A percentile compares a stretch with the other conserved stretches of the same genome.
Evolutionary conservation across 2,888 invertebrate species (phyloP).

Genomic region (Drosophila rubida): DNA sequence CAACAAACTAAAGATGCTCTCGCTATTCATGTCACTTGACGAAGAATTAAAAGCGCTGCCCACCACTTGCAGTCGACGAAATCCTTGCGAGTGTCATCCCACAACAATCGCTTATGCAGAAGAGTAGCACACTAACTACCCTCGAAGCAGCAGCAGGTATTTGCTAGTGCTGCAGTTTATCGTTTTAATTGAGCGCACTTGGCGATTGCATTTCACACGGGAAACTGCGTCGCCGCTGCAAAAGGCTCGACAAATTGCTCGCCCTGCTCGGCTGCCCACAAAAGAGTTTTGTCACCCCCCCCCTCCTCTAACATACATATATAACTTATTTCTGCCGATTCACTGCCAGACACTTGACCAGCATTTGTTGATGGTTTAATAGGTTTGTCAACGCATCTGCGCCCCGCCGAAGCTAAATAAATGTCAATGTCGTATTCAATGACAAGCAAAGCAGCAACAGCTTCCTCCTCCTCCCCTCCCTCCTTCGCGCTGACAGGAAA

Average conservation of each 20-base stretch:
- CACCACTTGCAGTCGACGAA: no score
- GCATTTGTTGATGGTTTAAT: slow-evolving; percentile 45
- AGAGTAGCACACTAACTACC: no score
- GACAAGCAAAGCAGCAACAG: slow-evolving; percentile 19
- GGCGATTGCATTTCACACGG: slow-evolving; percentile 38
- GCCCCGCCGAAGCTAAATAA: slow-evolving; percentile 29
- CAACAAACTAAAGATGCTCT: slow-evolving; percentile 34
- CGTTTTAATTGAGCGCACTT: slow-evolving; percentile 28
- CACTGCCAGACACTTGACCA: slow-evolving; percentile 68
- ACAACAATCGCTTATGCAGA: no score
- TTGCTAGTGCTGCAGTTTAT: slow-evolving; percentile 13
- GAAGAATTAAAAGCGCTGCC: slow-evolving; percentile 9
- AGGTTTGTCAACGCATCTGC: slow-evolving; percentile 48
- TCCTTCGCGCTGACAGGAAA: slow-evolving; percentile 11
- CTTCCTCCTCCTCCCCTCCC: not conserved
- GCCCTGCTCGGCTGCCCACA: slow-evolving; percentile 36
- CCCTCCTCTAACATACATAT: slow-evolving; percentile 3
- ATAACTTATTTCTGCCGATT: slow-evolving; percentile 58
- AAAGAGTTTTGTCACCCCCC: slow-evolving; percentile 67
- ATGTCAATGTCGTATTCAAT: slow-evolving; percentile 28
- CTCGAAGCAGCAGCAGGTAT: no score
- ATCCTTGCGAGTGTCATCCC: no score
- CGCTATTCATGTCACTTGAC: slow-evolving; percentile 23
- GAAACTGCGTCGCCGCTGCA: slow-evolving; percentile 56
- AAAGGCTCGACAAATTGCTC: slow-evolving; percentile 48